These are phyloP conservation scores for Dendrocopos noguchii DNA, from an alignment of 2,113 vertebrate genomes.

Conservation along the genomic window DNA sequence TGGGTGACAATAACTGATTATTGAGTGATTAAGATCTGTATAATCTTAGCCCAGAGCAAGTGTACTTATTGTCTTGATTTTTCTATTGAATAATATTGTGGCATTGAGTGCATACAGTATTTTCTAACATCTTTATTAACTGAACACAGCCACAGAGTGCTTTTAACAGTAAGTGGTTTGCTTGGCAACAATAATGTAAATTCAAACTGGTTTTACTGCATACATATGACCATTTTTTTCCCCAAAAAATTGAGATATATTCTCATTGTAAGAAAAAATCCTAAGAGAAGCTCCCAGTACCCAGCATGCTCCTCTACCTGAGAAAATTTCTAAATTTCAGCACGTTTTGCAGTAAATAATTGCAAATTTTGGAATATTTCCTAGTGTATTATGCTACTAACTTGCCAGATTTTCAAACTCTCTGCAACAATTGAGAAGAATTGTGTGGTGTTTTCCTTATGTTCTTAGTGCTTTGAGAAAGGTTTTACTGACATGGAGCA, in stretches of 20 bases:
- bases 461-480: neutral
- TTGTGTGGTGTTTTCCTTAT: neutral
- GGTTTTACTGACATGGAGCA: neutral
- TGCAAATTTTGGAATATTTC: neutral
- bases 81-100: neutral
- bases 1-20: conserved; percentile 45
- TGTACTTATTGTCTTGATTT: neutral
- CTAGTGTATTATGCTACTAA: neutral
- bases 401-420: neutral
- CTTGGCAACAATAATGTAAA: conserved; percentile 26
- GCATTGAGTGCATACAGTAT: neutral
- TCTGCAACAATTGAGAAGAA: neutral
- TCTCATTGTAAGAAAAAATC: neutral
- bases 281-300: neutral
- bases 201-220: conserved; percentile 6
- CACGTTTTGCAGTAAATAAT: neutral
- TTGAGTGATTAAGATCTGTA: conserved; percentile 22
- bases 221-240: neutral
- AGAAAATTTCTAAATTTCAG: neutral
- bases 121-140: conserved; percentile 40
- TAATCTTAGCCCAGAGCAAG: neutral
- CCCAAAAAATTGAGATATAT: neutral
- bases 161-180: conserved; percentile 41
- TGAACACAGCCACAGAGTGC: neutral
- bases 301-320: neutral